A percentile compares a stretch with the other conserved stretches of the same genome.
These are phyloP conservation scores for Apostichopus parvimensis DNA, from an alignment of 35 echinoderm and acorn worm species.

Conservation along the genomic window DNA sequence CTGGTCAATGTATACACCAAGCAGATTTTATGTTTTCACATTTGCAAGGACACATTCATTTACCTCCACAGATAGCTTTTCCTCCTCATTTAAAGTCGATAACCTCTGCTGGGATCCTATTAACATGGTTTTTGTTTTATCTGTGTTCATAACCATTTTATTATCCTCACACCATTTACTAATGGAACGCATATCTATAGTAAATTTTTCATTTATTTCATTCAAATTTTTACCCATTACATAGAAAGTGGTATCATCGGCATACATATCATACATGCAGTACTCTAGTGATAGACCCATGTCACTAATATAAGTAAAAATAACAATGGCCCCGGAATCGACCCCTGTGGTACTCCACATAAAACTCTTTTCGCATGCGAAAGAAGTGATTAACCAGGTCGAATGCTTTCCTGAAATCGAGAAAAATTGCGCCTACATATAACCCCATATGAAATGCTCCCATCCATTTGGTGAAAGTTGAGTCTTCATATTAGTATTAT, in stretches of 20 bases:
- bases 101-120: not conserved
- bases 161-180: not conserved
- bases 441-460: not conserved
- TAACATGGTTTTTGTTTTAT: not conserved
- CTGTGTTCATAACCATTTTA: not conserved
- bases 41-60: too few relatives aligned
- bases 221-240: not conserved
- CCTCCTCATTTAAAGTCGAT: too few relatives aligned
- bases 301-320: not conserved
- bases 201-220: not conserved
- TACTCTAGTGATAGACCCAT: not conserved
- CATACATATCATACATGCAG: not conserved
- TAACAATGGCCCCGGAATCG: not conserved
- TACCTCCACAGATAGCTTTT: too few relatives aligned
- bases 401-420: slow-evolving; percentile 5
- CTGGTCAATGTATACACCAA: too few relatives aligned
- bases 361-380: not conserved
- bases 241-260: not conserved
- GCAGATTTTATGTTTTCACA: too few relatives aligned
- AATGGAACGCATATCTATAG: not conserved
- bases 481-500: not conserved
- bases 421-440: not conserved
- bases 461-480: not conserved
- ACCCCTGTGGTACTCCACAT: not conserved
- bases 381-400: slow-evolving; percentile 38